Conservation (phyloP, 2,888 invertebrate genomes). For the Drosophila mayaguana region DNA sequence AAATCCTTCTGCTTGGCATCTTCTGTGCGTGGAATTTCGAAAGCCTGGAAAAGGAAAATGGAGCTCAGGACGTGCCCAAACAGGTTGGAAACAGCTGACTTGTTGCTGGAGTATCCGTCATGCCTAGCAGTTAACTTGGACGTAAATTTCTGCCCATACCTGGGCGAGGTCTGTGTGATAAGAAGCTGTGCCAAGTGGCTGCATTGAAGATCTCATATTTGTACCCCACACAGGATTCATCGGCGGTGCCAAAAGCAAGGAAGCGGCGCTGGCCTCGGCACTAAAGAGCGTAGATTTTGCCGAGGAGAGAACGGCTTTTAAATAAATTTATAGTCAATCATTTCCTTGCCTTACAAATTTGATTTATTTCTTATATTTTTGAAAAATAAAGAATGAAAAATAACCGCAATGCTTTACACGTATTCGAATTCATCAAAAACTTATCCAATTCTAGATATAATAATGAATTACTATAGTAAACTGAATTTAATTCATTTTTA, state of each 20-base stretch:
- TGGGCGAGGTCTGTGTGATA: constrained; percentile 95
- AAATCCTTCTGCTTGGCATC: constrained; percentile 91
- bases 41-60: constrained; percentile 91
- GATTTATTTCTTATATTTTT: constrained; percentile 44
- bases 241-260: constrained; percentile 92
- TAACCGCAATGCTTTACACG: too few relatives aligned
- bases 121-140: constrained; percentile 89
- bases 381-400: constrained; percentile 43
- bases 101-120: constrained; percentile 93
- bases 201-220: constrained; percentile 92
- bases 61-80: constrained; percentile 88
- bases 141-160: constrained; percentile 91
- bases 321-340: constrained; percentile 7
- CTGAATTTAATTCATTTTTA: too few relatives aligned
- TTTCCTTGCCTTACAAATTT: constrained; percentile 55
- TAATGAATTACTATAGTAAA: too few relatives aligned
- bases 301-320: constrained; percentile 20
- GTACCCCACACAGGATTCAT: constrained; percentile 96
- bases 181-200: constrained; percentile 88
- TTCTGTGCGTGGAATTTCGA: constrained; percentile 96
- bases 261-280: constrained; percentile 95
- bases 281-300: constrained; percentile 86
- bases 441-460: too few relatives aligned
- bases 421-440: too few relatives aligned
- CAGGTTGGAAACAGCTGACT: constrained; percentile 91